Conservation (phyloP, 2,113 vertebrate species). For the Centropus unirufus region DNA sequence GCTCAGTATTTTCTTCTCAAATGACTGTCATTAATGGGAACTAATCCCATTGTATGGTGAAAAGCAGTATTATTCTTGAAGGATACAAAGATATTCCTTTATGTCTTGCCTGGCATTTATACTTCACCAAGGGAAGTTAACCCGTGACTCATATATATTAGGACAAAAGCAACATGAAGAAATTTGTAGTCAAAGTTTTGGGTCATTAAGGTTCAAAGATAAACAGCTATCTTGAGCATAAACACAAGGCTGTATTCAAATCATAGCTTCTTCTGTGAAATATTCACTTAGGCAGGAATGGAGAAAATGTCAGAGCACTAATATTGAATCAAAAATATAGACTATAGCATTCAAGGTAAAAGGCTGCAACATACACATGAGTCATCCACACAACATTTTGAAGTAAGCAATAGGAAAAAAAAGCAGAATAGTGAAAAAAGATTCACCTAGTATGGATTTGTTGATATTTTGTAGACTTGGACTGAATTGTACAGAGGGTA, state of each 20-base stretch:
- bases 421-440: background rate
- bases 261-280: background rate
- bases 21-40: background rate
- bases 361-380: background rate
- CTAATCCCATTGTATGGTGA: background rate
- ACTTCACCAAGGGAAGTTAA: background rate
- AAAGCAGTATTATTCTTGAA: background rate
- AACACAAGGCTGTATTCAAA: background rate
- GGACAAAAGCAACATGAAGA: background rate
- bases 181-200: background rate
- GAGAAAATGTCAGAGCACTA: background rate
- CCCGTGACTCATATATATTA: background rate
- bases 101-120: background rate
- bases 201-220: background rate
- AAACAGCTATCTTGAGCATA: background rate
- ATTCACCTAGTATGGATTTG: background rate
- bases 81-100: background rate
- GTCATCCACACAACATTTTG: background rate
- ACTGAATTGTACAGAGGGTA: background rate
- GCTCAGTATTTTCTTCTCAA: background rate
- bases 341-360: background rate
- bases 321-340: background rate
- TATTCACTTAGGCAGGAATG: background rate
- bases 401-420: background rate
- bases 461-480: background rate